phyloP scores from a whole-genome alignment of 2,888 invertebrate species.

The Agonopterix arenella region DNA sequence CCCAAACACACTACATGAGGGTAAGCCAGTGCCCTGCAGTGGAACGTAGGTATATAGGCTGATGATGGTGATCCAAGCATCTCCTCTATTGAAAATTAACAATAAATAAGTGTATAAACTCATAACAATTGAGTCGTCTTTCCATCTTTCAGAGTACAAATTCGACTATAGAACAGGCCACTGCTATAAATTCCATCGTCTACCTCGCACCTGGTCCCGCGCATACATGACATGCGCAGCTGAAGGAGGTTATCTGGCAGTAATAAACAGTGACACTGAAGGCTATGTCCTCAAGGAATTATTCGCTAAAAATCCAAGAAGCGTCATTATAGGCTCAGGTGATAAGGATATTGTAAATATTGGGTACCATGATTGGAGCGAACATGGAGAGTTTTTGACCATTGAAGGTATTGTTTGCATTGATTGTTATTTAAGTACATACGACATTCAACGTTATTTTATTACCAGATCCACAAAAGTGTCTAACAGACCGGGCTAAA shows the following conservation, averaged over 20 bases:
- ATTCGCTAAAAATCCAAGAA: conserved; percentile 20
- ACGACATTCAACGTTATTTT: too few relatives aligned
- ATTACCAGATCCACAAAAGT: too few relatives aligned
- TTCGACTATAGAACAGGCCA: conserved; percentile 14
- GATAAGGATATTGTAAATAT: conserved; percentile 21
- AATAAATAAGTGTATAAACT: neutral
- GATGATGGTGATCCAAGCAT: neutral
- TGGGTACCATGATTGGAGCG: conserved; percentile 24
- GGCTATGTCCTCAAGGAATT: conserved; percentile 22
- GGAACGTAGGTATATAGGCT: too few relatives aligned
- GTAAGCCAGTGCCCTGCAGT: too few relatives aligned
- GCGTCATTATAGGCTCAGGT: conserved; percentile 2
- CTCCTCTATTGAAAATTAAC: neutral
- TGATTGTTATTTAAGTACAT: neutral
- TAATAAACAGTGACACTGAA: conserved; percentile 18
- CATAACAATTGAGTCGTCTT: too few relatives aligned
- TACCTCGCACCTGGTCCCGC: conserved; percentile 12
- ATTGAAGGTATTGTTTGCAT: conserved; percentile 12
- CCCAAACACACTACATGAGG: too few relatives aligned
- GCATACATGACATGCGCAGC: conserved; percentile 18
- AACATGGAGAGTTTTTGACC: conserved; percentile 21
- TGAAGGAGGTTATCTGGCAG: conserved; percentile 17
- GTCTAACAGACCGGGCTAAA: too few relatives aligned
- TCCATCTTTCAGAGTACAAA: conserved; percentile 10
- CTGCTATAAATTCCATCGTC: conserved; percentile 19